Conservation (phyloP, 2,113 vertebrate genomes). For the Solea senegalensis region DNA sequence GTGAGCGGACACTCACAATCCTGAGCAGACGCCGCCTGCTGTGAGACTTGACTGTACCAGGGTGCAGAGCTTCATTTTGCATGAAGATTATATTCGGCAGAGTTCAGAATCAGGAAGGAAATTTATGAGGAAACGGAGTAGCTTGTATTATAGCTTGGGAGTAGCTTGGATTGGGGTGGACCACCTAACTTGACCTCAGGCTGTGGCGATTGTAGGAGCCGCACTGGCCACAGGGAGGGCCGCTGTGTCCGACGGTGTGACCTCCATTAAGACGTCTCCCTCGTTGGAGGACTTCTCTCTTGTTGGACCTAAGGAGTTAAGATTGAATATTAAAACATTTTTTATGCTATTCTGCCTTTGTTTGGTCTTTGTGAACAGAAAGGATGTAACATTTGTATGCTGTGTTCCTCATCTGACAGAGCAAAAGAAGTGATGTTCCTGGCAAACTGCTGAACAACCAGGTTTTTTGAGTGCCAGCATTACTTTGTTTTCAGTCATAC, state of each 20-base stretch:
- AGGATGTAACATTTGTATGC: too few species aligned
- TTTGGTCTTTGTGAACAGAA: too few species aligned
- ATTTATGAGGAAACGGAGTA: background rate
- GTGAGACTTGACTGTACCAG: constrained; percentile 21
- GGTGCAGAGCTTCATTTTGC: constrained; percentile 26
- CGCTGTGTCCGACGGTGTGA: constrained; percentile 56
- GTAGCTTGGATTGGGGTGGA: constrained; percentile 3
- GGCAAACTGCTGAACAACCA: too few species aligned
- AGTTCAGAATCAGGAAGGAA: constrained; percentile 38
- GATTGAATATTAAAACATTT: background rate
- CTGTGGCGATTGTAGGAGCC: constrained; percentile 59
- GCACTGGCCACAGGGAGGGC: constrained; percentile 57
- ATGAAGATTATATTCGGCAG: constrained; percentile 31
- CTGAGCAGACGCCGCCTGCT: constrained; percentile 14
- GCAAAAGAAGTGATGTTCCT: too few species aligned
- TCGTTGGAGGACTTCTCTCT: constrained; percentile 31
- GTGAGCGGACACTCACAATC: constrained; percentile 8
- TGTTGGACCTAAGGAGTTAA: constrained; percentile 37
- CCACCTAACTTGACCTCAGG: constrained; percentile 42
- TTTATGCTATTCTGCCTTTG: background rate
- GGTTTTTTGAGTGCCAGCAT: too few species aligned
- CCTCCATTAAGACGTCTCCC: constrained; percentile 62
- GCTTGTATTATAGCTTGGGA: too few species aligned
- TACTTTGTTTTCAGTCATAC: too few species aligned
- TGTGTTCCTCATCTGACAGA: too few species aligned